Evolutionary conservation across 2,888 invertebrate genomes (phyloP), one percentile per base, ranked within the genome.

Genomic region (Mimas tiliae): DNA sequence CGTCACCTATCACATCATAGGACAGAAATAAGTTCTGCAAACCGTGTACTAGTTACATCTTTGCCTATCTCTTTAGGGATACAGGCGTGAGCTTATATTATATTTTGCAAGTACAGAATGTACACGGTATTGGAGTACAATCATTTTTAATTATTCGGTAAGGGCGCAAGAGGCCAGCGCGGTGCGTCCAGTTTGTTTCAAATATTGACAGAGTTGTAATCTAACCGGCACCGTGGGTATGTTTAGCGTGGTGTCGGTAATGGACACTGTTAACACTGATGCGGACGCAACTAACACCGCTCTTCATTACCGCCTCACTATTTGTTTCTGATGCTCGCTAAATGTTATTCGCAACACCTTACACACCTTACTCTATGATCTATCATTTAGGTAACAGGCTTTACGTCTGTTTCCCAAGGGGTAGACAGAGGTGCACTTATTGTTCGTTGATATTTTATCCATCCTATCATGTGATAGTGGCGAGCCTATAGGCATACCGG

Each of bases 131-230:
- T 45, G 38, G 11, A 16, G 42, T 38, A 64, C 12, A 33, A 64
- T 42, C 9, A 63, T 52, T 42, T 45, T 64, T 64, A 62, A 67
- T 42, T 50, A 67, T 62, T 42, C 53, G 19, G 65, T 65, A 63
- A 48, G 63, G 8, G 19, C 50, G 11, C 19, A 19, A 45, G 33
- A 45, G 45, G 51, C 62, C 50, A 16, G 50, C 38, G 27, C 14
- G n/a, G 19, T 9, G 45, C 47, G 53, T 33, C 45, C 65, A 58
- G 27, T 45, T n/a, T 64, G 78, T 80, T 79, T 80, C 84, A 89
- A 91, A 92, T 92, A 92, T 93, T 93, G 91, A 93, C 88, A 85
- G 82, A 87, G 87, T 79, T 78, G 90, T 92, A 92, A 92, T 93
- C 92, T 89, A 78, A 84, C 77, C 83, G 83, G 88, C 78, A 82